A percentile compares a stretch with the other conserved stretches of the same genome.
Conservation (phyloP, 2,888 invertebrate species). For the Zygaena filipendulae region DNA sequence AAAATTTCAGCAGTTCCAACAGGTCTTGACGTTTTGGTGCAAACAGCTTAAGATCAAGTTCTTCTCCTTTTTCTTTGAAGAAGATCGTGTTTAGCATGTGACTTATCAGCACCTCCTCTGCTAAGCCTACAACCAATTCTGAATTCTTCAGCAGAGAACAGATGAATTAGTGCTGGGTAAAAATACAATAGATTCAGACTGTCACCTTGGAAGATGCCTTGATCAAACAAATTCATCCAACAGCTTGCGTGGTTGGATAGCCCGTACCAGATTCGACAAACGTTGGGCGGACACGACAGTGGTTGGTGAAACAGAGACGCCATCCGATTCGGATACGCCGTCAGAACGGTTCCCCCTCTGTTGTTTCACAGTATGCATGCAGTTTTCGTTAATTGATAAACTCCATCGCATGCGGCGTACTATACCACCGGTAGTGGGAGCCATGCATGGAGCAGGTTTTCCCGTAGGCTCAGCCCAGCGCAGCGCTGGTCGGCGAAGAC, state of each 20-base stretch:
- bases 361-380: background rate
- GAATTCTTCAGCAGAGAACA: too few relatives aligned
- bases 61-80: too few relatives aligned
- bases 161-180: too few relatives aligned
- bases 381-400: background rate
- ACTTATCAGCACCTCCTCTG: too few relatives aligned
- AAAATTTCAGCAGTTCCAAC: too few relatives aligned
- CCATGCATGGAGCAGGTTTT: background rate
- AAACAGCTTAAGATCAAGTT: too few relatives aligned
- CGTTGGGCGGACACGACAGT: background rate
- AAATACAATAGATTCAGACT: too few relatives aligned
- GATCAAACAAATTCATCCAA: background rate
- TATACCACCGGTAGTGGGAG: background rate
- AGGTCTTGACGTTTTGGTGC: too few relatives aligned
- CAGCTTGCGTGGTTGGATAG: conserved; percentile 1
- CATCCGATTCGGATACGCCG: background rate
- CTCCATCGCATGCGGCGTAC: background rate
- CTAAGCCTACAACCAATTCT: too few relatives aligned
- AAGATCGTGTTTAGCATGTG: too few relatives aligned
- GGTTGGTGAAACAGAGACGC: conserved; percentile 1
- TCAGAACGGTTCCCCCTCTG: background rate
- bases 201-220: too few relatives aligned
- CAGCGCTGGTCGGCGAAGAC: background rate
- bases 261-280: conserved; percentile 2
- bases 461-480: background rate